Conservation (phyloP, 2,888 invertebrate genomes). For the Tetranychus piercei region DNA sequence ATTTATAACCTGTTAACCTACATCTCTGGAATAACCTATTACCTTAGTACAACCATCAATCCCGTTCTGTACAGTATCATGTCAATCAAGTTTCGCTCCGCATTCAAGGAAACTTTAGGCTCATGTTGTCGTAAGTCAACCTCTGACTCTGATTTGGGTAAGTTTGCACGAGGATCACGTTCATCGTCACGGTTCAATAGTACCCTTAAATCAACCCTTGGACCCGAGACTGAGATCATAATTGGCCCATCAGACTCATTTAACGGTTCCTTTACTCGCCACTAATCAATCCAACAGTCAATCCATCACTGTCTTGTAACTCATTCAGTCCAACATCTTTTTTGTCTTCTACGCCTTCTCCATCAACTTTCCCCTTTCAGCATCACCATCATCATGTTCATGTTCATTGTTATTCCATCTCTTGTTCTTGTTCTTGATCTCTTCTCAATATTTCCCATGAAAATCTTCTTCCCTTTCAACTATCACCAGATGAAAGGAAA, state of each 20-base stretch:
- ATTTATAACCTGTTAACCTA: constrained; percentile 56
- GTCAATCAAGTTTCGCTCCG: constrained; percentile 79
- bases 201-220: constrained; percentile 4
- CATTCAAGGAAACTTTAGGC: constrained; percentile 51
- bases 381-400: no score
- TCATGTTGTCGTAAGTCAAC: constrained; percentile 17
- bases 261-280: background rate
- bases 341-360: no score
- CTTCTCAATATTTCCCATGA: no score
- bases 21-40: constrained; percentile 71
- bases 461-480: no score
- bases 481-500: no score
- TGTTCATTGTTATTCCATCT: no score
- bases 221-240: background rate
- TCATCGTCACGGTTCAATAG: constrained; percentile 10
- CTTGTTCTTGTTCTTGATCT: no score
- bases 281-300: background rate
- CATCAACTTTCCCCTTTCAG: no score
- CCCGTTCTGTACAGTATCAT: constrained; percentile 66
- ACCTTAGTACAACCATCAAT: constrained; percentile 75
- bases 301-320: background rate
- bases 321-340: background rate
- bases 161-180: constrained; percentile 5
- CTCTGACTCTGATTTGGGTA: background rate
- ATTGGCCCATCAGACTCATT: background rate